phyloP scores from a whole-genome alignment of 2,888 invertebrate genomes.

The Lasioglossum lativentre region DNA sequence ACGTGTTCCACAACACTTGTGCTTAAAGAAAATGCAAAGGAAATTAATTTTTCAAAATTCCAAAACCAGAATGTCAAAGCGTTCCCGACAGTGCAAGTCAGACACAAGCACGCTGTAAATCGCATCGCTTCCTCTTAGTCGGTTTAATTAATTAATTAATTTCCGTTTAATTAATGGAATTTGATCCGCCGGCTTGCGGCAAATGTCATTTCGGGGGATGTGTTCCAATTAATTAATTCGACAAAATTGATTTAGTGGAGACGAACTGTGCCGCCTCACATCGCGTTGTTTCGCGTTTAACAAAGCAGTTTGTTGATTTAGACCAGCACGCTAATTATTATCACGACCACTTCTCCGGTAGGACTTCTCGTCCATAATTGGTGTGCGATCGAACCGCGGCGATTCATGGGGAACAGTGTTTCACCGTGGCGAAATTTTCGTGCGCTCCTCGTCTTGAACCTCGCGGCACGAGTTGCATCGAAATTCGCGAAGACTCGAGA shows the following conservation, averaged over 20 bases:
- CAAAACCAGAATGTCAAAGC: background rate
- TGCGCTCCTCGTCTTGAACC: background rate
- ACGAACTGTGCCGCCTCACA: background rate
- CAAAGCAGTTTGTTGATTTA: conserved; percentile 35
- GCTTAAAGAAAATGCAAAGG: too few species aligned
- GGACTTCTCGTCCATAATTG: background rate
- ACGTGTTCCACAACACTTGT: too few species aligned
- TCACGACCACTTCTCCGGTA: background rate
- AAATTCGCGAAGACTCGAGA: background rate
- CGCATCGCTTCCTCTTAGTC: background rate
- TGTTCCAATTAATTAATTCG: conserved; percentile 26
- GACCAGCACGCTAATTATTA: conserved; percentile 44
- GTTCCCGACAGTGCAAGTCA: background rate
- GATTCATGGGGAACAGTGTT: background rate
- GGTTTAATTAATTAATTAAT: background rate
- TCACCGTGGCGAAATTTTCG: background rate
- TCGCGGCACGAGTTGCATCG: background rate
- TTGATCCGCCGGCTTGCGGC: background rate
- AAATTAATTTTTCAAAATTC: background rate
- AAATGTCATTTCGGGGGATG: background rate
- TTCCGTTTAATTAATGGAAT: conserved; percentile 12
- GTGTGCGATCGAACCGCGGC: background rate
- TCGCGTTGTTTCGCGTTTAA: conserved; percentile 16
- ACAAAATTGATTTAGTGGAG: conserved; percentile 31
- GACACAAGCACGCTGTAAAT: background rate